A percentile compares a stretch with the other conserved stretches of the same genome.
These are phyloP conservation scores for Huso huso DNA, from an alignment of 2,797 vertebrate species.

Conservation along the genomic window DNA sequence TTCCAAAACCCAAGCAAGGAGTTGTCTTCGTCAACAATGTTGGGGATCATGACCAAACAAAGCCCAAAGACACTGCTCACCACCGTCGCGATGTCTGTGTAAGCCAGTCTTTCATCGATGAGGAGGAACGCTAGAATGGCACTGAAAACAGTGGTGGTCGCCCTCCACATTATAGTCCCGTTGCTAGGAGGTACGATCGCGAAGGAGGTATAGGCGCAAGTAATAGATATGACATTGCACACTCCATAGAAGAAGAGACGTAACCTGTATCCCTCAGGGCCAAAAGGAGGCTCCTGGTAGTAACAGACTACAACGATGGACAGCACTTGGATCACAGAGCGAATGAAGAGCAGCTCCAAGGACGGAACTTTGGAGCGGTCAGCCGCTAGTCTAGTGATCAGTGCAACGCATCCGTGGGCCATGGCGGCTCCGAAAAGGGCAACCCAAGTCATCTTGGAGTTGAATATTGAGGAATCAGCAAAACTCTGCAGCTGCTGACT, in stretches of 20 bases:
- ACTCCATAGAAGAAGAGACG: constrained; percentile 83
- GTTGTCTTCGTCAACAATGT: constrained; percentile 70
- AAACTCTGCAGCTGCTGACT: constrained; percentile 72
- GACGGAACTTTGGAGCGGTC: constrained; percentile 84
- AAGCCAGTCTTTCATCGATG: constrained; percentile 80
- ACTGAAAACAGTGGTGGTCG: constrained; percentile 85
- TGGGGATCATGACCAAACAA: constrained; percentile 82
- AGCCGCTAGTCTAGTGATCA: constrained; percentile 78
- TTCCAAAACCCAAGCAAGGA: constrained; percentile 78
- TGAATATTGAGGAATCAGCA: constrained; percentile 71
- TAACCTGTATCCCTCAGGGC: constrained; percentile 78
- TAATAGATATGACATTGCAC: constrained; percentile 88
- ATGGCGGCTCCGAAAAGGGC: constrained; percentile 79
- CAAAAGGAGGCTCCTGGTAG: constrained; percentile 80
- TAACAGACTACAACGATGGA: constrained; percentile 76
- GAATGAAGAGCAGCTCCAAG: constrained; percentile 84
- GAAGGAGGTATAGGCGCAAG: constrained; percentile 89
- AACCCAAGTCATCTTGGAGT: constrained; percentile 80
- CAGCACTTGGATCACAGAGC: constrained; percentile 79
- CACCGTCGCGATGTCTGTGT: constrained; percentile 69
- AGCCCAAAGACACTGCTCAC: constrained; percentile 77
- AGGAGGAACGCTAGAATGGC: constrained; percentile 86
- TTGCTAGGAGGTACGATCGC: constrained; percentile 83
- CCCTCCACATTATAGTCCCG: constrained; percentile 85
- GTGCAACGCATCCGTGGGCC: constrained; percentile 82